Base-by-base conservation (phyloP, 2,797 vertebrate genomes). In the Diplodus puntazzo region DNA sequence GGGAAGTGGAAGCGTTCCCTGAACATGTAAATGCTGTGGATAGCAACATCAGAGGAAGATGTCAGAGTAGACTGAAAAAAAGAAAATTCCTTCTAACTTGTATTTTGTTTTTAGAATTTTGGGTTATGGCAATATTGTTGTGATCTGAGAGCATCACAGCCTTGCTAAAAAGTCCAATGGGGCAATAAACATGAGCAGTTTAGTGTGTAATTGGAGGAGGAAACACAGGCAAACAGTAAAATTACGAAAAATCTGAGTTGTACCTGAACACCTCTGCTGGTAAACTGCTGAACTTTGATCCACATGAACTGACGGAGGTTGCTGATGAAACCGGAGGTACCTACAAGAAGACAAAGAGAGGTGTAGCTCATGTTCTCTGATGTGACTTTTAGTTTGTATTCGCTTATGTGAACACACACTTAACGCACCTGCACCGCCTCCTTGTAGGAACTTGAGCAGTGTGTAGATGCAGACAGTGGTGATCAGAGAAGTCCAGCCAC, bases 201-300 rank as follows among this genome's bases (percentile, higher is more conserved):
- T 39, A 34, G 30, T 34, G 34, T 39, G 34, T 39, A 39, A 6
- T 39, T 39, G 8, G 34, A 39, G 34, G 34, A 39, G 34, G 12
- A 16, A 54, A 14, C n/a, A 4, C 18, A 25, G 25, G 25, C 25
- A 25, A 25, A 25, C 25, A 25, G 25, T 25, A 3, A 25, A 25
- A 25, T 25, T 25, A 25, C 25, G 25, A 25, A 25, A 25, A 25
- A 25, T 46, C 2, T 1, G 17, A 13, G 10, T 61, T 88, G 92
- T 69, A 97, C 94, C 91, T 97, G 97, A 83, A 98, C 92, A 10
- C 92, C 87, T 27, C 95, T 92, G 57, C 96, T 96, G 34, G 96
- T 98, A 84, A 96, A 96, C 93, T 98, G 97, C 91, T 98, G 97
- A 45, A 98, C 96, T 69, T 91, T 95, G 73, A 97, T 96, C 97